Evolutionary conservation across 2,888 invertebrate genomes (phyloP).

Genomic region (Cataglyphis cursor): DNA sequence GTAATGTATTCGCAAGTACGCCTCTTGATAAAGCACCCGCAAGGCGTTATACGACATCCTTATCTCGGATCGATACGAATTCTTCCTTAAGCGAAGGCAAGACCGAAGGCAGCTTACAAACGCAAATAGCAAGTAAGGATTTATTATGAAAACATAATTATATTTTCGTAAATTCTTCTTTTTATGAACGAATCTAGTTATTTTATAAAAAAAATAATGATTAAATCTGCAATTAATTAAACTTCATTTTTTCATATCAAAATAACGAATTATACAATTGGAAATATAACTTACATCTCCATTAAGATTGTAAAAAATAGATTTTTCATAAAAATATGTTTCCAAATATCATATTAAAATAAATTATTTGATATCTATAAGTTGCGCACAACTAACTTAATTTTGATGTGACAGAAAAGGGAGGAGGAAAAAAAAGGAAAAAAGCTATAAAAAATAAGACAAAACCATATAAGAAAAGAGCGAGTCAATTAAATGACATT

Average conservation of each 20-base stretch:
- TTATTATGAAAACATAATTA: neutral
- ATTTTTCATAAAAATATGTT: neutral
- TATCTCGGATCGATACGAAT: conserved; percentile 5
- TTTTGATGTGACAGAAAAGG: neutral
- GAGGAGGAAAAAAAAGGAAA: neutral
- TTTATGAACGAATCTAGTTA: neutral
- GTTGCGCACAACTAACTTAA: neutral
- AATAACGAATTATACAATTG: conserved; percentile 1
- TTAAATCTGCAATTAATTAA: neutral
- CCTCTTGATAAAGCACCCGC: neutral
- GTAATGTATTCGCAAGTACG: neutral
- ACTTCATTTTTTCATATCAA: neutral
- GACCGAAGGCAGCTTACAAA: neutral
- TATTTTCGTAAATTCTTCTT: neutral
- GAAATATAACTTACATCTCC: neutral
- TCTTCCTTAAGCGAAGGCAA: conserved; percentile 15
- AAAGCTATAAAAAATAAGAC: neutral
- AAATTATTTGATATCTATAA: conserved; percentile 1
- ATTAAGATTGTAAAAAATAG: neutral
- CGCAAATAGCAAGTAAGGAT: neutral
- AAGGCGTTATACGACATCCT: neutral
- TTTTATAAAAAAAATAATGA: neutral
- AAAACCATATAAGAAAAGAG: neutral
- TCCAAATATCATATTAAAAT: neutral
- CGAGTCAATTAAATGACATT: neutral